Percentiles rank a stretch among this genome's conserved stretches.
Evolutionary conservation across 2,113 vertebrate genomes (phyloP).

Genomic region (Noturus placidus): DNA sequence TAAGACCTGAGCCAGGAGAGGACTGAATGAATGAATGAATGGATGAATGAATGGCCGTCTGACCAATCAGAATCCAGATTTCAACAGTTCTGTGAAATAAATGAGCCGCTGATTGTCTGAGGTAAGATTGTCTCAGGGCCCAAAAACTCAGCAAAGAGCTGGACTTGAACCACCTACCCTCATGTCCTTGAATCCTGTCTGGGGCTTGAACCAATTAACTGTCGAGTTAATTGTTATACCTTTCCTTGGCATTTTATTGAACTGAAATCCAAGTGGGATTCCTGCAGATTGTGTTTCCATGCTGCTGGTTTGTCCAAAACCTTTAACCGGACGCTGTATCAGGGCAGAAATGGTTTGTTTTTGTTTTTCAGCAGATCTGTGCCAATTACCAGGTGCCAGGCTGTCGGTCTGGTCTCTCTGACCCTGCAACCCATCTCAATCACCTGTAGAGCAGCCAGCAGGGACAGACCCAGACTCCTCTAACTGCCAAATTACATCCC

Average conservation of each 20-base stretch:
- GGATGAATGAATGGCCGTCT: background rate
- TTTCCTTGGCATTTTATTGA: background rate
- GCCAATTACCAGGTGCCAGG: slow-evolving; percentile 53
- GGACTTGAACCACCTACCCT: too few relatives aligned
- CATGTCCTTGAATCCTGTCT: too few relatives aligned
- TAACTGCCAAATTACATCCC: slow-evolving; percentile 63
- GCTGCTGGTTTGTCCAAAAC: background rate
- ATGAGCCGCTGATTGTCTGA: background rate
- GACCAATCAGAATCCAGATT: background rate
- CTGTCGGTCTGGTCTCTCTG: slow-evolving; percentile 40
- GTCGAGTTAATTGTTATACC: background rate
- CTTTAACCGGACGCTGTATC: background rate
- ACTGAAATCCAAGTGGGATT: background rate
- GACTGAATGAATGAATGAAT: background rate
- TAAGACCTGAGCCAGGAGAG: too few relatives aligned
- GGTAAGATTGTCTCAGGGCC: background rate
- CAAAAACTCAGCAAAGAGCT: too few relatives aligned
- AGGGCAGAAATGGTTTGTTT: background rate
- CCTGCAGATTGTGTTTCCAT: background rate
- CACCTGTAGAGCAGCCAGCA: slow-evolving; percentile 44
- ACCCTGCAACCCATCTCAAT: slow-evolving; percentile 47
- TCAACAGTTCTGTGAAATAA: background rate
- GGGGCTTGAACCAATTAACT: too few relatives aligned
- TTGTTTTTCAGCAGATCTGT: slow-evolving; percentile 51
- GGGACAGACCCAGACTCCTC: slow-evolving; percentile 43